These are phyloP conservation scores for Linnaemya vulpina DNA, from an alignment of 2,888 invertebrate genomes.

Conservation along the genomic window DNA sequence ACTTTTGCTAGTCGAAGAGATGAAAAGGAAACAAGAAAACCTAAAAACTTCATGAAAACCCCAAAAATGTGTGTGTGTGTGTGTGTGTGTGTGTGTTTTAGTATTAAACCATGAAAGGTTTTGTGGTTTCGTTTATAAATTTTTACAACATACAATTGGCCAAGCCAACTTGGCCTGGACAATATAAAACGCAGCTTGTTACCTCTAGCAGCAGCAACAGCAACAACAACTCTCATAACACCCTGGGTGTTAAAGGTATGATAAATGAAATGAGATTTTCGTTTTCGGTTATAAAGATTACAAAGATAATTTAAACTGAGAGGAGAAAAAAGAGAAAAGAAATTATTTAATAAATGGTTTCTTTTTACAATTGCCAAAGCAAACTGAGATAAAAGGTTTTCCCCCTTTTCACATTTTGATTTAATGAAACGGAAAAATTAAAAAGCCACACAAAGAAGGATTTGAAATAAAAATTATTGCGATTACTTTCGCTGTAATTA, in stretches of 20 bases:
- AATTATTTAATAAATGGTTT: slow-evolving; percentile 64
- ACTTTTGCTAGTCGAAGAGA: slow-evolving; percentile 62
- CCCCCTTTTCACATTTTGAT: slow-evolving; percentile 18
- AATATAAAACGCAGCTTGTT: slow-evolving; percentile 20
- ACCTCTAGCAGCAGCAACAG: slow-evolving; percentile 9
- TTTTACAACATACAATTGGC: slow-evolving; percentile 45
- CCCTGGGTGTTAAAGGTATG: slow-evolving; percentile 65
- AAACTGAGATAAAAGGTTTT: slow-evolving; percentile 26
- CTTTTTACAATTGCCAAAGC: slow-evolving; percentile 38
- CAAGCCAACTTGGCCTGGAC: slow-evolving; percentile 36
- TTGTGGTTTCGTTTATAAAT: slow-evolving; percentile 62
- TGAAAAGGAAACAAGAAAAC: slow-evolving; percentile 7
- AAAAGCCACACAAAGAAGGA: slow-evolving; percentile 45
- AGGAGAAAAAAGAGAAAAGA: slow-evolving; percentile 9
- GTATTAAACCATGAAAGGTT: slow-evolving; percentile 68
- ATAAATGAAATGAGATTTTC: slow-evolving; percentile 71
- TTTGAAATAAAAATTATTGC: slow-evolving; percentile 52
- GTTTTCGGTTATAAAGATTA: slow-evolving; percentile 67
- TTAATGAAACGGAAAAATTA: slow-evolving; percentile 68
- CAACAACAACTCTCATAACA: slow-evolving; percentile 48
- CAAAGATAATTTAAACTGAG: slow-evolving; percentile 59
- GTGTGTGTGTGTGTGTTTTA: not conserved
- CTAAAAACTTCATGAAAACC: slow-evolving; percentile 11
- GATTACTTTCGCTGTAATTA: slow-evolving; percentile 39
- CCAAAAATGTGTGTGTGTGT: slow-evolving; percentile 40